Percentiles rank a stretch among this genome's conserved stretches.
Conservation (phyloP, 2,888 invertebrate genomes). For the Conops quadrifasciatus region DNA sequence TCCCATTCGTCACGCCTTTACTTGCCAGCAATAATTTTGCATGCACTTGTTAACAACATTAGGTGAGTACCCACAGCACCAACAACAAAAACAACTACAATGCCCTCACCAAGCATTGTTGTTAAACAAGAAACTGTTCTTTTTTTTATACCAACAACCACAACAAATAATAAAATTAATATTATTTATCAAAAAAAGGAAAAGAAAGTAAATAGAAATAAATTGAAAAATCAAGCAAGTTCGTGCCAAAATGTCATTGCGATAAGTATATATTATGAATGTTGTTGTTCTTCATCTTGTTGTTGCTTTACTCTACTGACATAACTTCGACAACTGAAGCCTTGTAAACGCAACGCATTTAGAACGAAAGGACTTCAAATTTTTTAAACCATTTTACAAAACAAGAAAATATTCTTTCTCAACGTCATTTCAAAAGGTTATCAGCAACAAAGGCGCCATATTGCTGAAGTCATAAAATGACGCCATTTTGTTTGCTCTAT, state of each 20-base stretch:
- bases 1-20: too few relatives aligned
- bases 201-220: not conserved
- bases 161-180: not conserved
- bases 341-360: too few relatives aligned
- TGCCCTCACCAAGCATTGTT: too few relatives aligned
- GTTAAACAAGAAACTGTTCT: too few relatives aligned
- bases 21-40: not conserved
- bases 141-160: not conserved
- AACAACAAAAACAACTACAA: too few relatives aligned
- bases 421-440: too few relatives aligned
- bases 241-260: conserved; percentile 25
- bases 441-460: too few relatives aligned
- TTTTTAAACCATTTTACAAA: too few relatives aligned
- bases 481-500: too few relatives aligned
- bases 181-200: not conserved
- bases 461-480: too few relatives aligned
- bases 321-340: not conserved
- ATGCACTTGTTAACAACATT: conserved; percentile 2
- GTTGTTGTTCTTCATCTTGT: conserved; percentile 3
- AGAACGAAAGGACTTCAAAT: too few relatives aligned
- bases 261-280: not conserved
- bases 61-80: not conserved
- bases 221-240: conserved; percentile 10
- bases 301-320: not conserved
- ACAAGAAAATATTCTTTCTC: too few relatives aligned